phyloP scores from a whole-genome alignment of 2,113 vertebrate species.

The Barnardius zonarius region DNA sequence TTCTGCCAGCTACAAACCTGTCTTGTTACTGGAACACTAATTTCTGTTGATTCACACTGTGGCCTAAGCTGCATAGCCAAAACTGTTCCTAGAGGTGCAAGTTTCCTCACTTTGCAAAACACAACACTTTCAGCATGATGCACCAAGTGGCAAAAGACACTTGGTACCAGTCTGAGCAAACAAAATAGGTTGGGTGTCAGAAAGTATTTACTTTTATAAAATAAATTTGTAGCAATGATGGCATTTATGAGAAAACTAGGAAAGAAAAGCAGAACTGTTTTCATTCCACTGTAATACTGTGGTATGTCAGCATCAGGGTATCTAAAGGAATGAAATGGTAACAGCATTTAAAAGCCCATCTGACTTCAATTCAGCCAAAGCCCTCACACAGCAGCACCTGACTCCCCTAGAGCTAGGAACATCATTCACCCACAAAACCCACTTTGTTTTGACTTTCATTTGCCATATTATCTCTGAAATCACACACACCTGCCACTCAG shows the following conservation, averaged over 20 bases:
- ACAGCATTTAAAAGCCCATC: not conserved
- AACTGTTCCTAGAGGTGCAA: not conserved
- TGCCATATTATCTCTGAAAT: not conserved
- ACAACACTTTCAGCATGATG: not conserved
- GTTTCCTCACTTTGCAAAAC: not conserved
- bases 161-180: not conserved
- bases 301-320: not conserved
- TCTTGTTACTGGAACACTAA: not conserved
- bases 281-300: not conserved
- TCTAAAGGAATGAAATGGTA: not conserved
- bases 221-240: not conserved
- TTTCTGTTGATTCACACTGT: not conserved
- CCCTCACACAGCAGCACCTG: not conserved
- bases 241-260: not conserved
- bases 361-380: not conserved
- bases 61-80: not conserved
- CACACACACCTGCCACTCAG: not conserved
- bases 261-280: not conserved
- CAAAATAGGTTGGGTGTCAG: not conserved
- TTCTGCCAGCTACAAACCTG: not conserved
- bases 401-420: not conserved
- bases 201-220: not conserved
- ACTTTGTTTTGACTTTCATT: constrained; percentile 6
- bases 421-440: not conserved
- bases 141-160: not conserved